These are phyloP conservation scores for Nomada goodeniana DNA, from an alignment of 2,888 invertebrate species.

Conservation along the genomic window DNA sequence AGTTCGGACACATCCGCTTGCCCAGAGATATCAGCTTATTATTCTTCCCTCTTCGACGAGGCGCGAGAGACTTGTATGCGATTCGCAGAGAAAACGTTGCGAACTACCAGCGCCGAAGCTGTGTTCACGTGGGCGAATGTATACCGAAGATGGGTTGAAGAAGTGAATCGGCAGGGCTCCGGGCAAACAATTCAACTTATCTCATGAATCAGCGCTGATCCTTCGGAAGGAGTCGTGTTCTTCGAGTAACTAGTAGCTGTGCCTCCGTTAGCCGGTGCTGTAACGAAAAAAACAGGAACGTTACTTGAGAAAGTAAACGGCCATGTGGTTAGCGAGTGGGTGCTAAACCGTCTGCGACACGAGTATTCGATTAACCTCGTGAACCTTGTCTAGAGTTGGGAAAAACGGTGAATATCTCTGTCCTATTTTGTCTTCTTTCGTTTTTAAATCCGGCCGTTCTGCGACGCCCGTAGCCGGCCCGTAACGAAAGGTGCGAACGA, in stretches of 20 bases:
- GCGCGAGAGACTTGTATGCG: slow-evolving; percentile 1
- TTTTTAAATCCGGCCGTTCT: slow-evolving; percentile 4
- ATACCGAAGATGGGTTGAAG: slow-evolving; percentile 63
- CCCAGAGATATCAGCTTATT: slow-evolving; percentile 46
- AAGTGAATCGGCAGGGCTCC: slow-evolving; percentile 64
- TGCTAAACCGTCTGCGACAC: slow-evolving; percentile 78
- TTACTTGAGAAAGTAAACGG: slow-evolving; percentile 66
- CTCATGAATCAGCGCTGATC: slow-evolving; percentile 65
- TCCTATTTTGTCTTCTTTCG: slow-evolving; percentile 63
- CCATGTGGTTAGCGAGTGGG: slow-evolving; percentile 73
- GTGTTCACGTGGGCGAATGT: slow-evolving; percentile 61
- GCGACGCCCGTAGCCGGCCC: background rate
- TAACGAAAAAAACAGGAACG: slow-evolving; percentile 39
- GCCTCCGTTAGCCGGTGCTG: slow-evolving; percentile 29
- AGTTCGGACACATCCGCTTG: slow-evolving; percentile 47
- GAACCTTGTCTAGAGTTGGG: slow-evolving; percentile 59
- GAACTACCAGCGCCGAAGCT: slow-evolving; percentile 5
- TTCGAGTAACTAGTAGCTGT: slow-evolving; percentile 28
- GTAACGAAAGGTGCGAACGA: background rate
- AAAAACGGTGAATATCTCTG: slow-evolving; percentile 64
- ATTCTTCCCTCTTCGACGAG: slow-evolving; percentile 54
- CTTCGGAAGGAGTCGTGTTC: slow-evolving; percentile 59
- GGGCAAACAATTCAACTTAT: slow-evolving; percentile 70
- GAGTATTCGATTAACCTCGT: slow-evolving; percentile 79
- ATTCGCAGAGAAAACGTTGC: slow-evolving; percentile 50